phyloP scores from a whole-genome alignment of 1,140 invertebrate species.

The Prorops nasuta region DNA sequence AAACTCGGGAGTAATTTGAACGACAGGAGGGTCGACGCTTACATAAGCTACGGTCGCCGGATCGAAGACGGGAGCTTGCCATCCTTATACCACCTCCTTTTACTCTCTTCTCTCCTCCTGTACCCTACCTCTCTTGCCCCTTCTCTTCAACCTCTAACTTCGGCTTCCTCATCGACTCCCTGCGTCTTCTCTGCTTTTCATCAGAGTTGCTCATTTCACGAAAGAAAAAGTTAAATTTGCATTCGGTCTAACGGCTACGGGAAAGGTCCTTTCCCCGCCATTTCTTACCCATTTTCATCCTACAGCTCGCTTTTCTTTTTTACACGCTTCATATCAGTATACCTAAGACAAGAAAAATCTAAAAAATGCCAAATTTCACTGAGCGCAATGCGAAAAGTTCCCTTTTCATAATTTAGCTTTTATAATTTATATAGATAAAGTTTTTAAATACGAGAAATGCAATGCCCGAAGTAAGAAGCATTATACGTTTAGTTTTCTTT shows the following conservation, averaged over 20 bases:
- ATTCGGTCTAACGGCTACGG: slow-evolving; percentile 13
- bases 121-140: not conserved
- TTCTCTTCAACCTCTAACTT: slow-evolving; percentile 4
- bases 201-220: slow-evolving; percentile 7
- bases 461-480: no score
- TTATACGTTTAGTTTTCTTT: no score
- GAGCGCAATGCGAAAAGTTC: no score
- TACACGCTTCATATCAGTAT: no score
- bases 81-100: not conserved
- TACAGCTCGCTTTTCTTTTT: no score
- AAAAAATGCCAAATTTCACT: no score
- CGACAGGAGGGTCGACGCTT: slow-evolving; percentile 22
- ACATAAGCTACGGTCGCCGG: slow-evolving; percentile 18
- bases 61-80: slow-evolving; percentile 1
- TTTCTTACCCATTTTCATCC: not conserved
- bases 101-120: not conserved
- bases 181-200: no score
- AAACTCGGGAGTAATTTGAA: slow-evolving; percentile 22
- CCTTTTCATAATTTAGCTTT: no score
- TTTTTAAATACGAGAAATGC: no score
- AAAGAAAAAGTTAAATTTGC: slow-evolving; percentile 31
- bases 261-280: not conserved
- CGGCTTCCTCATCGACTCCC: not conserved
- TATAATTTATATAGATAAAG: no score
- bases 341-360: no score